Percentiles rank a stretch among this genome's conserved stretches.
phyloP scores from a whole-genome alignment of 2,888 invertebrate genomes.

The Lordiphosa andalusiaca region DNA sequence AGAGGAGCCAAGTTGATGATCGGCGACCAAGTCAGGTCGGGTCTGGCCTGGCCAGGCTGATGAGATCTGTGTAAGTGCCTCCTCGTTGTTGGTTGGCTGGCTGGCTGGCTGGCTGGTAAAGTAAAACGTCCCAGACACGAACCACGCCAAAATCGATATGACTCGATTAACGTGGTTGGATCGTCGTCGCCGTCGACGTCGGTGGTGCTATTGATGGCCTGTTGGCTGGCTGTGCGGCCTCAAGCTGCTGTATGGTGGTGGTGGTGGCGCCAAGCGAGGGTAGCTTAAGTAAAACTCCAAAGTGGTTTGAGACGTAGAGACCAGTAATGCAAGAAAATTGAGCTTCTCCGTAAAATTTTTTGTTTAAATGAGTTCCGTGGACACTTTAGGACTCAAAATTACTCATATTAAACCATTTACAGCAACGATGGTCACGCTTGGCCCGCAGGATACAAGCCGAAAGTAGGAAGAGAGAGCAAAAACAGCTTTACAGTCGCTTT shows the following conservation, averaged over 20 bases:
- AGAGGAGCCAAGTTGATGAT: constrained; percentile 21
- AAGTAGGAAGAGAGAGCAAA: too few relatives aligned
- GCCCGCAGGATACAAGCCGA: too few relatives aligned
- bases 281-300: neutral
- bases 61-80: constrained; percentile 61
- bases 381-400: too few relatives aligned
- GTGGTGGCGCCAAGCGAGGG: constrained; percentile 57
- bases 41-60: constrained; percentile 33
- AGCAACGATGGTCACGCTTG: too few relatives aligned
- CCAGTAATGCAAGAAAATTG: too few relatives aligned
- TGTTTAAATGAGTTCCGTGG: too few relatives aligned
- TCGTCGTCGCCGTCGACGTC: constrained; percentile 33
- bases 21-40: neutral
- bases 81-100: constrained; percentile 21
- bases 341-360: too few relatives aligned
- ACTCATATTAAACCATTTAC: too few relatives aligned
- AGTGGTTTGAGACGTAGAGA: too few relatives aligned
- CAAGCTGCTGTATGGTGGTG: constrained; percentile 50
- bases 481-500: too few relatives aligned
- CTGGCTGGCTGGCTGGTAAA: constrained; percentile 24
- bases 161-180: constrained; percentile 69
- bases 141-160: constrained; percentile 72
- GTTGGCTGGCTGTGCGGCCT: constrained; percentile 35
- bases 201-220: constrained; percentile 71
- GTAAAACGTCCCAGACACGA: constrained; percentile 71